Conservation (phyloP, 2,888 invertebrate genomes). For the Aquatica leii region DNA sequence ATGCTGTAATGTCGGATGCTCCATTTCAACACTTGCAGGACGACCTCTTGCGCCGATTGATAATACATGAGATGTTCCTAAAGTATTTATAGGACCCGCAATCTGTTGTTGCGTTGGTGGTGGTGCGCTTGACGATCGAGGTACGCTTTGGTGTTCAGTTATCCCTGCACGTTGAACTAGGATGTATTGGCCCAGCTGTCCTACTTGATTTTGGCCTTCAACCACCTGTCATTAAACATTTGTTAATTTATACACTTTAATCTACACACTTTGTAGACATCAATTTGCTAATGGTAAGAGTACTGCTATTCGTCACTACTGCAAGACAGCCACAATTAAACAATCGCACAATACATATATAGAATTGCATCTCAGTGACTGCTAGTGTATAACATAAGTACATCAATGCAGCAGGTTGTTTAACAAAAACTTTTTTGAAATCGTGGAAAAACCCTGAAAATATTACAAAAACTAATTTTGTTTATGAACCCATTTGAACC, state of each 20-base stretch:
- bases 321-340: no score
- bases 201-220: slow-evolving; percentile 68
- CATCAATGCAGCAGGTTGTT: no score
- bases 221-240: slow-evolving; percentile 61
- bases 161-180: slow-evolving; percentile 78
- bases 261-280: neutral
- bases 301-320: neutral
- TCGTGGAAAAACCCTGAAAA: no score
- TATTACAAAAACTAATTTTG: no score
- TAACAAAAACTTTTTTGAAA: no score
- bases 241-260: neutral
- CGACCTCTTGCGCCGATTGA: slow-evolving; percentile 66
- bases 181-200: slow-evolving; percentile 80
- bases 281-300: slow-evolving; percentile 18
- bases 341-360: no score
- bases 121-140: slow-evolving; percentile 86
- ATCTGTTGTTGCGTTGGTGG: slow-evolving; percentile 66
- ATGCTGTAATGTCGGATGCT: slow-evolving; percentile 52
- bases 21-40: slow-evolving; percentile 72
- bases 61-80: slow-evolving; percentile 52
- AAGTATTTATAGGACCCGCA: slow-evolving; percentile 50
- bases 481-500: no score
- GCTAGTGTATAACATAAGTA: no score
- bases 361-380: no score
- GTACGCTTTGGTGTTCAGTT: slow-evolving; percentile 72